phyloP scores from a whole-genome alignment of 2,888 invertebrate genomes.

The Cremastobaeus sp. region DNA sequence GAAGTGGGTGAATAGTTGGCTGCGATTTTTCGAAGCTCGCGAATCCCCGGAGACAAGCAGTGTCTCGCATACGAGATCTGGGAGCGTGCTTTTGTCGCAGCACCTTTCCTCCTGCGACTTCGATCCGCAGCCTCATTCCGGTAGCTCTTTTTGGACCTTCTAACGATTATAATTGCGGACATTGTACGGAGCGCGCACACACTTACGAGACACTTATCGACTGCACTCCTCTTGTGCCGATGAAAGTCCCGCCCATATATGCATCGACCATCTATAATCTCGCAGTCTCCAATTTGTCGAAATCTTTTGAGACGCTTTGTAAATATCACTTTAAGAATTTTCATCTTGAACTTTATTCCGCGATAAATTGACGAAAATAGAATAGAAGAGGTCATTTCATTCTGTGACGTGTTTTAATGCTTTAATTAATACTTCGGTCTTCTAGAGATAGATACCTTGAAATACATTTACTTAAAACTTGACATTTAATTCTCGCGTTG shows the following conservation, averaged over 20 bases:
- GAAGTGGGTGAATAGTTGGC: conserved; percentile 33
- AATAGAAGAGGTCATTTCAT: background rate
- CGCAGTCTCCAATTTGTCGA: conserved; percentile 37
- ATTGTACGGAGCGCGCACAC: conserved; percentile 58
- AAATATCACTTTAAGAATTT: conserved; percentile 40
- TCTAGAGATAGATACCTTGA: too few species aligned
- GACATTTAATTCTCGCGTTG: too few species aligned
- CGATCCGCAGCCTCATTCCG: conserved; percentile 54
- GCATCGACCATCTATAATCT: conserved; percentile 31
- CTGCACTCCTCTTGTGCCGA: conserved; percentile 43
- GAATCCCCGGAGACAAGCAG: conserved; percentile 30
- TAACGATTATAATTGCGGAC: conserved; percentile 62
- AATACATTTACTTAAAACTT: too few species aligned
- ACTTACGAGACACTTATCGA: conserved; percentile 53
- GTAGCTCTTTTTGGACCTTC: conserved; percentile 50
- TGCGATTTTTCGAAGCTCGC: background rate
- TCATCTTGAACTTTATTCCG: conserved; percentile 35
- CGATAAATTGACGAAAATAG: conserved; percentile 4
- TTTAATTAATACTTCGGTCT: too few species aligned
- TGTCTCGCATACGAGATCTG: conserved; percentile 47
- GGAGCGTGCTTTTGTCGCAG: conserved; percentile 50
- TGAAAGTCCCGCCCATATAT: conserved; percentile 25
- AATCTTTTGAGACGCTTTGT: conserved; percentile 32
- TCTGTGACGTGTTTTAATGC: too few species aligned
- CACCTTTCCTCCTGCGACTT: conserved; percentile 48